phyloP scores from a whole-genome alignment of 2,888 invertebrate species.

The Parelbella ahira region DNA sequence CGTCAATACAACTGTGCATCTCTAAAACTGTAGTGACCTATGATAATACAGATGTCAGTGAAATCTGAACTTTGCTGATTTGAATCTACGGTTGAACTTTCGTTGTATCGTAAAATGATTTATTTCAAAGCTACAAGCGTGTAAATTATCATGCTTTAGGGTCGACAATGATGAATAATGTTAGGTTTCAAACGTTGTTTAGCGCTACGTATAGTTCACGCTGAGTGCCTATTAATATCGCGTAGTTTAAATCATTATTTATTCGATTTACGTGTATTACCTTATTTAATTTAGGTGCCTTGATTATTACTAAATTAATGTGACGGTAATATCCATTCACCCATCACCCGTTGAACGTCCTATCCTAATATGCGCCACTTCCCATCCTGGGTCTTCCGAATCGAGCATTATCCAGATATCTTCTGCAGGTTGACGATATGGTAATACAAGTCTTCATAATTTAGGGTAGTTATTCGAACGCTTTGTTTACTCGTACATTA shows the following conservation, averaged over 20 bases:
- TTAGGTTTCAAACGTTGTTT: too few species aligned
- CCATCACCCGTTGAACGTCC: too few species aligned
- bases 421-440: too few species aligned
- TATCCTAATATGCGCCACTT: too few species aligned
- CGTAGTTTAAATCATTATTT: neutral
- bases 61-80: constrained; percentile 1
- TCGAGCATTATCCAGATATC: too few species aligned
- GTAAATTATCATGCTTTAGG: constrained; percentile 25
- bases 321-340: too few species aligned
- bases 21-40: constrained; percentile 14
- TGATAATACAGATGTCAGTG: neutral
- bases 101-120: neutral
- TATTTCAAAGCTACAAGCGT: constrained; percentile 22
- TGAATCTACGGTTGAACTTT: neutral
- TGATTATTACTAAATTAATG: too few species aligned
- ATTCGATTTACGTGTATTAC: neutral
- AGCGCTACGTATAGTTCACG: constrained; percentile 7
- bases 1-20: constrained; percentile 27
- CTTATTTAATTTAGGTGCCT: too few species aligned
- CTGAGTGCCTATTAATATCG: constrained; percentile 16
- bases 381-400: too few species aligned
- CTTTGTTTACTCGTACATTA: too few species aligned
- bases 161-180: constrained; percentile 27
- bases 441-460: too few species aligned
- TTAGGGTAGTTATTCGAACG: too few species aligned